A percentile compares a stretch with the other conserved stretches of the same genome.
Evolutionary conservation across 2,113 vertebrate species (phyloP).

Genomic region (Bubo scandiacus): DNA sequence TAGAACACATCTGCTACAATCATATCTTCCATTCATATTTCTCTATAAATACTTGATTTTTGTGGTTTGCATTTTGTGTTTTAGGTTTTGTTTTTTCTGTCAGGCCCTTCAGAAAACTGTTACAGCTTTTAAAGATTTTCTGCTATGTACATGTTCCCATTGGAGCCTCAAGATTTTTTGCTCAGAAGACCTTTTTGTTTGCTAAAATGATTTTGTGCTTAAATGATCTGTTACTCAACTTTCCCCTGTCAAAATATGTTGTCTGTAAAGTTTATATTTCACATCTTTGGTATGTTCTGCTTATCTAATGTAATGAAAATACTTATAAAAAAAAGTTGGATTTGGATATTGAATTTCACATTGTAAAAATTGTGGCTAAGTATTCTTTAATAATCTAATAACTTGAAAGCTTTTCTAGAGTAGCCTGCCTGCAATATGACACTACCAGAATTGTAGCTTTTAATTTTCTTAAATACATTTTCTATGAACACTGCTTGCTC

Average conservation of each 20-base stretch:
- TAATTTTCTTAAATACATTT: background rate
- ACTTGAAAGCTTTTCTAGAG: background rate
- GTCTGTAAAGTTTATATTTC: background rate
- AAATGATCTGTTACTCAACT: background rate
- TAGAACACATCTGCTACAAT: background rate
- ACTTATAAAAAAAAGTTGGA: background rate
- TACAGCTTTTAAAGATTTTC: background rate
- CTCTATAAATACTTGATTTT: background rate
- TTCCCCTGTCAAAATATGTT: background rate
- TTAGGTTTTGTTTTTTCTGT: background rate
- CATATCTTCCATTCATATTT: background rate
- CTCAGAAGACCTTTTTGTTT: background rate
- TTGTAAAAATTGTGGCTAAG: background rate
- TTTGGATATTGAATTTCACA: background rate
- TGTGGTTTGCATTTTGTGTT: background rate
- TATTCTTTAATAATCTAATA: background rate
- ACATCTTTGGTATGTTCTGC: background rate
- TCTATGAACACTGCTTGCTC: background rate
- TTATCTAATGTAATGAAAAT: background rate
- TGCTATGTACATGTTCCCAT: rapidly evolving
- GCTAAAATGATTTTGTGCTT: background rate
- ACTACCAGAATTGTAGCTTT: background rate
- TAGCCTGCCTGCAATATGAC: background rate
- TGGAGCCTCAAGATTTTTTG: background rate
- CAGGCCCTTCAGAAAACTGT: background rate